A percentile compares a stretch with the other conserved stretches of the same genome.
These are phyloP conservation scores for Bradypodion pumilum DNA, from an alignment of 2,797 vertebrate genomes.

Conservation along the genomic window DNA sequence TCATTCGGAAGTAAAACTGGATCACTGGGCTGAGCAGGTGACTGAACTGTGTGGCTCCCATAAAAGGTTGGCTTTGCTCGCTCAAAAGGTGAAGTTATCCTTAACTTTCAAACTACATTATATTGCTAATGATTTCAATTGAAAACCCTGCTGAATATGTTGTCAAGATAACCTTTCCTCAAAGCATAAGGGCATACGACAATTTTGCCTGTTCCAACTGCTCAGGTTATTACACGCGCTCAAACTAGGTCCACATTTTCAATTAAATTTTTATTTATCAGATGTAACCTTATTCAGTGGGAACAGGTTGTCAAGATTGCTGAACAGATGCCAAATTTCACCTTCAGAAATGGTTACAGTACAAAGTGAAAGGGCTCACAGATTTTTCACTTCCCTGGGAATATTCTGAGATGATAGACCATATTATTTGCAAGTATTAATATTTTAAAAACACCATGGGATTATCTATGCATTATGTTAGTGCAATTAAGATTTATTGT, in stretches of 20 bases:
- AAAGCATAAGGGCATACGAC: neutral
- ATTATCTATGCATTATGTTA: neutral
- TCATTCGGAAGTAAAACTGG: neutral
- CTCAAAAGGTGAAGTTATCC: neutral
- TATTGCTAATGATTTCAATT: neutral
- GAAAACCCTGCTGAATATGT: neutral
- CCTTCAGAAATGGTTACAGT: neutral
- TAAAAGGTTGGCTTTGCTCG: neutral
- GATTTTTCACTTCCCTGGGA: neutral
- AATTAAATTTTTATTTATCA: neutral
- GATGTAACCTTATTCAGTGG: neutral
- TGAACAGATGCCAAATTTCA: constrained; percentile 10
- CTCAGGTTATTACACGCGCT: neutral
- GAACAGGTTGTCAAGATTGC: neutral
- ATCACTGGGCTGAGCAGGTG: neutral
- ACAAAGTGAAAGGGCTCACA: neutral
- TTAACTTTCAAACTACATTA: neutral
- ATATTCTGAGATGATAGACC: neutral
- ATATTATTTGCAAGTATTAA: neutral
- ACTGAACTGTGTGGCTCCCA: neutral
- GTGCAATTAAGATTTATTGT: neutral
- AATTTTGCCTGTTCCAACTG: neutral
- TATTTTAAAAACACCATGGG: neutral
- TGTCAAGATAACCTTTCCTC: neutral
- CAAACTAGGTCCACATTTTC: neutral